These are phyloP conservation scores for Podarcis lilfordi DNA, from an alignment of 2,797 vertebrate species.

Conservation along the genomic window DNA sequence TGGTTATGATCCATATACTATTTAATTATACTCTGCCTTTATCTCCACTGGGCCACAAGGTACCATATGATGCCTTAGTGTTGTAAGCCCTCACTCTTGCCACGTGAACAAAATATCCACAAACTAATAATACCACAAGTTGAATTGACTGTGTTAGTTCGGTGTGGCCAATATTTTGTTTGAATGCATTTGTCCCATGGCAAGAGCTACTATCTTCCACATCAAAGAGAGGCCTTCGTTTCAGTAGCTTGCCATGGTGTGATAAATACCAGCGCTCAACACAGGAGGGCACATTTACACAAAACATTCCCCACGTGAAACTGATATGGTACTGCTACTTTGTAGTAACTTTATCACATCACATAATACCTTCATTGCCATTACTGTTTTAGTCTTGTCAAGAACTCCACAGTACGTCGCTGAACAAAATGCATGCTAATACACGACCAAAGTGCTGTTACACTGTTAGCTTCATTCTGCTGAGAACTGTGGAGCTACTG, in stretches of 20 bases:
- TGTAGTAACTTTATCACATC: not conserved
- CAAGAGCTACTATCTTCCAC: not conserved
- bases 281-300: constrained; percentile 31
- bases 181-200: not conserved
- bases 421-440: not conserved
- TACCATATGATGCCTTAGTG: too few species aligned
- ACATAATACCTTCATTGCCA: not conserved
- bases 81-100: not conserved
- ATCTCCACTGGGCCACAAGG: not conserved
- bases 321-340: not conserved
- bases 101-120: not conserved
- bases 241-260: not conserved
- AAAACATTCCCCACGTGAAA: constrained; percentile 19
- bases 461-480: not conserved
- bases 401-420: not conserved
- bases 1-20: not conserved
- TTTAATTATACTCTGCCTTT: not conserved
- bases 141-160: not conserved
- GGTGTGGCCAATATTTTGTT: not conserved
- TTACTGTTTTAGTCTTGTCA: not conserved
- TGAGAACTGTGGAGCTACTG: not conserved
- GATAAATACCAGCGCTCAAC: constrained; percentile 20
- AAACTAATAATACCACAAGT: not conserved
- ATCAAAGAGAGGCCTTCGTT: not conserved
- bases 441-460: not conserved